These are phyloP conservation scores for Amiota minor DNA, from an alignment of 2,888 invertebrate species.

Conservation along the genomic window DNA sequence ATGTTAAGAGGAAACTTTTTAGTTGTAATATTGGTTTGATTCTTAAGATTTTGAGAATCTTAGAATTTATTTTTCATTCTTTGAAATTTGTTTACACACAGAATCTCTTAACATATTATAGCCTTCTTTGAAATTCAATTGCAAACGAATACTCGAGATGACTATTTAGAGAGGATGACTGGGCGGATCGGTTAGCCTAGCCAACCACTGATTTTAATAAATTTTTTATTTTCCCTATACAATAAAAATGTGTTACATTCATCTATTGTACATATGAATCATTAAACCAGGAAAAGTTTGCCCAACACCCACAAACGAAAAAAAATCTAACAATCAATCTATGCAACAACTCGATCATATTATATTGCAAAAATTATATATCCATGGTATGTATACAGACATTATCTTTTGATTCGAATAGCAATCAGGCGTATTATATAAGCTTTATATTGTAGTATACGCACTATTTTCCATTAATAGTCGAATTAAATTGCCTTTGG, in stretches of 20 bases:
- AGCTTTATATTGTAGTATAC: constrained; percentile 56
- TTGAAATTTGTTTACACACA: too few species aligned
- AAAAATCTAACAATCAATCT: not conserved
- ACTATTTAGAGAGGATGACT: not conserved
- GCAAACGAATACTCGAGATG: too few species aligned
- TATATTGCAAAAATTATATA: not conserved
- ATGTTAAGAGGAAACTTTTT: too few species aligned
- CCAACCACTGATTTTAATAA: not conserved
- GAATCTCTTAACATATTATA: too few species aligned
- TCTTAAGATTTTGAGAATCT: too few species aligned
- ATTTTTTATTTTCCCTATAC: not conserved
- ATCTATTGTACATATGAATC: not conserved
- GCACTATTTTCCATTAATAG: constrained; percentile 52
- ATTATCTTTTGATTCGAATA: too few species aligned
- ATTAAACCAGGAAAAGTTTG: not conserved
- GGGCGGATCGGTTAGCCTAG: not conserved
- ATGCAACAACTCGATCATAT: not conserved
- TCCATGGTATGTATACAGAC: too few species aligned
- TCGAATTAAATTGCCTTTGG: constrained; percentile 21
- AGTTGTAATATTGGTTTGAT: too few species aligned
- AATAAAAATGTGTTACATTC: too few species aligned
- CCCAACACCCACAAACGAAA: not conserved
- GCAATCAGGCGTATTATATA: constrained; percentile 22
- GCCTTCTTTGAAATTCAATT: too few species aligned
- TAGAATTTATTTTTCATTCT: too few species aligned